Evolutionary conservation across 2,797 vertebrate species (phyloP).

Genomic region (Chiloscyllium punctatum): DNA sequence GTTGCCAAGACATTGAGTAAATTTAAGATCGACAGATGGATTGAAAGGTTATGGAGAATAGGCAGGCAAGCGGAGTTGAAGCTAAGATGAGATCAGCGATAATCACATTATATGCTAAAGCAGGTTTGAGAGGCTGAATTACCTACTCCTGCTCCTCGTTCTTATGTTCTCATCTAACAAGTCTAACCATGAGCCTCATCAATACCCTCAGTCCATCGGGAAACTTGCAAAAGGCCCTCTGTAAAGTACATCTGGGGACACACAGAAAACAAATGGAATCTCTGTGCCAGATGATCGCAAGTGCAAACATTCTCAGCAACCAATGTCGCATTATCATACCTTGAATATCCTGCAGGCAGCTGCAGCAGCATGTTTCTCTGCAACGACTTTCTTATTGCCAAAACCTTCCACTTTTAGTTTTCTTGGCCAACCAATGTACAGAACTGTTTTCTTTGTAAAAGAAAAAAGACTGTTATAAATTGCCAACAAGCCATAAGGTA

Average conservation of each 20-base stretch:
- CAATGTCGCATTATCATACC: constrained; percentile 52
- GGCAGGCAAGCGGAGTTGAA: too few relatives aligned
- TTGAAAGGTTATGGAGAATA: too few relatives aligned
- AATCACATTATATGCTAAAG: too few relatives aligned
- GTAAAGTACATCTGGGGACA: neutral
- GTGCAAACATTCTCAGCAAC: neutral
- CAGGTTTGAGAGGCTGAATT: too few relatives aligned
- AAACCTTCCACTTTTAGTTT: constrained; percentile 79
- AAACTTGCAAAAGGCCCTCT: too few relatives aligned
- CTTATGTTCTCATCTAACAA: neutral
- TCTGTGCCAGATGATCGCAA: neutral
- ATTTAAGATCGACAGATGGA: too few relatives aligned
- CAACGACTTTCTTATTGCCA: constrained; percentile 73
- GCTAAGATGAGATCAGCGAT: too few relatives aligned
- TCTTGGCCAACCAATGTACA: constrained; percentile 81
- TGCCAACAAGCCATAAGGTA: neutral
- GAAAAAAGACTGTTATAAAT: constrained; percentile 37
- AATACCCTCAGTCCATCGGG: neutral
- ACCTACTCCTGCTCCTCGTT: too few relatives aligned
- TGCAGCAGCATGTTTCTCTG: constrained; percentile 81
- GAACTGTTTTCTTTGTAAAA: constrained; percentile 70
- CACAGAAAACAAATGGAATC: neutral
- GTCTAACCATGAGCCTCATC: neutral
- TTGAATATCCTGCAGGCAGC: constrained; percentile 80
- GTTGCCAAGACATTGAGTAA: too few relatives aligned